Evolutionary conservation across 92 coral and sea anemone species (phyloP), one percentile per base, ranked within the genome.

Genomic region (Actinostola sp.): DNA sequence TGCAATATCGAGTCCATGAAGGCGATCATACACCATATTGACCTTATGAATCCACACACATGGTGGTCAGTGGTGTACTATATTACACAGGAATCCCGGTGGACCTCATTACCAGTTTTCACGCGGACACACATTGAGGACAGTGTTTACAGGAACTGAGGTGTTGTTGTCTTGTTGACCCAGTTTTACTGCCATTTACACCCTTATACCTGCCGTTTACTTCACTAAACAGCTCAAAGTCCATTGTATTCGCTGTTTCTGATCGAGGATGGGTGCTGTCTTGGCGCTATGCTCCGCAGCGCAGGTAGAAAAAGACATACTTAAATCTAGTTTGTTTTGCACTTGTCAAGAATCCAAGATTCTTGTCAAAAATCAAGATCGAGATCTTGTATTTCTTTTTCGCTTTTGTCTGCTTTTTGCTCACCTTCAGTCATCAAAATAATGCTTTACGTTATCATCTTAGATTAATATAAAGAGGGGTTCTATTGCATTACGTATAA

Each of bases 11-110:
- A 84, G 84, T 64, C 97, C 97, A 24, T 77, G 81, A 15, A 90
- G 79, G 14, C 87, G 85, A 70, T 83, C 97, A 71, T 75, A 82
- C 82, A 87, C 97, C 97, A 90, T 90, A 65, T 87, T 90, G 72
- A 38, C 66, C 73, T 43, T 46, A 44, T 48, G 59, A 46, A 31
- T 41, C 67, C 30, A 13, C 66, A 0, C 17, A 13, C 25, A 32
- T 9, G 2, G 10, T 53, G 36, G 44, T 31, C 80, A 73, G 80
- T 42, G 80, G 77, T 49, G 6, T 6, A 44, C 26, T 8, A 16
- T 19, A 27, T 46, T 28, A 44, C 72, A 67, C 72, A 67, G 72
- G 72, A n/a, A 67, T 2, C 72, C 72, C 72, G 31, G 21, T 2
- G 2, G n/a, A n/a, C n/a, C n/a, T 8, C 17, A 67, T 42, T 16